These are phyloP conservation scores for Onychorhynchus coronatus DNA, from an alignment of 2,113 vertebrate genomes.

Conservation along the genomic window DNA sequence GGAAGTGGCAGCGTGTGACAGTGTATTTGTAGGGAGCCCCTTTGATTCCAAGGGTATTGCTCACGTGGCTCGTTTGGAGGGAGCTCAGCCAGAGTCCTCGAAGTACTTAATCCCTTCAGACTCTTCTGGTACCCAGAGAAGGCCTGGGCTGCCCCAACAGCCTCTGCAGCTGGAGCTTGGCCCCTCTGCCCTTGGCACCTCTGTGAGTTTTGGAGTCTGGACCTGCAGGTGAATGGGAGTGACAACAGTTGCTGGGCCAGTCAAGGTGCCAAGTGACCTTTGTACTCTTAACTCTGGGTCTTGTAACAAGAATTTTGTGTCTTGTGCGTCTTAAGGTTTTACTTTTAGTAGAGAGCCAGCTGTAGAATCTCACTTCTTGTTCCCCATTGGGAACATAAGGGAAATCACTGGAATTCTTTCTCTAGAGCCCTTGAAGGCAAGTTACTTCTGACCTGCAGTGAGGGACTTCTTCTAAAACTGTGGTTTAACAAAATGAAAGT, in stretches of 20 bases:
- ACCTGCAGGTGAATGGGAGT: background rate
- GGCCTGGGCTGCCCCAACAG: background rate
- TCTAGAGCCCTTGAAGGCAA: background rate
- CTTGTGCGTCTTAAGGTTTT: background rate
- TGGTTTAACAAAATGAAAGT: background rate
- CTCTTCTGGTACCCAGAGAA: fast-evolving
- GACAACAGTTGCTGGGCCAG: background rate
- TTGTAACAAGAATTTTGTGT: background rate
- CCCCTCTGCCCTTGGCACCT: background rate
- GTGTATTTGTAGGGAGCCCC: background rate
- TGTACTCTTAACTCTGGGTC: background rate
- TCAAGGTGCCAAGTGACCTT: background rate
- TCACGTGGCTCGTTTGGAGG: background rate
- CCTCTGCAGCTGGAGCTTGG: background rate
- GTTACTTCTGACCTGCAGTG: background rate
- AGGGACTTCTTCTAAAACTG: background rate
- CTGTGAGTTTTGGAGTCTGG: background rate
- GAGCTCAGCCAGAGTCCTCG: background rate
- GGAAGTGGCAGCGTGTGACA: background rate
- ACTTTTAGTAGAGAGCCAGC: background rate
- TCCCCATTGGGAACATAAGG: background rate
- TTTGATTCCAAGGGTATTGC: background rate
- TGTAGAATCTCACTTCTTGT: background rate
- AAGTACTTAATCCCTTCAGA: background rate
- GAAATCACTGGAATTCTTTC: background rate